These are phyloP conservation scores for Alosa sapidissima DNA, from an alignment of 2,797 vertebrate genomes.

Conservation along the genomic window DNA sequence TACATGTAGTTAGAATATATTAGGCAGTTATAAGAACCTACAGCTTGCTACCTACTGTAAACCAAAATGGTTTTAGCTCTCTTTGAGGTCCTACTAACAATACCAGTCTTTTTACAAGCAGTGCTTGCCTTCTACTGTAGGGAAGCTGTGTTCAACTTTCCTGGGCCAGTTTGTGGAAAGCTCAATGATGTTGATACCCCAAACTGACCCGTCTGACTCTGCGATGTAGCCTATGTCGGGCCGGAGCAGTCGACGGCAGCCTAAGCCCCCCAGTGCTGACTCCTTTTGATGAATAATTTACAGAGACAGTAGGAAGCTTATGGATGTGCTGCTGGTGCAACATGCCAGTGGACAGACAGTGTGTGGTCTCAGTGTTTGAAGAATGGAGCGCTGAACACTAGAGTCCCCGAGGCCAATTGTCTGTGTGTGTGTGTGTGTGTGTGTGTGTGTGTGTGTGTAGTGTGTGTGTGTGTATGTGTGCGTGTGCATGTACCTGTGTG, in stretches of 20 bases:
- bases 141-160: not conserved
- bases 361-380: not conserved
- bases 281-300: constrained; percentile 10
- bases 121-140: not conserved
- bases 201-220: constrained; percentile 12
- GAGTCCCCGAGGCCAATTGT: not conserved
- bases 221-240: not conserved
- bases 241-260: not conserved
- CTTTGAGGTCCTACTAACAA: not conserved
- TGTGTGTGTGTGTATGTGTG: not conserved
- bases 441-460: not conserved
- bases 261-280: not conserved
- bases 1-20: too few species aligned
- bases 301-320: not conserved
- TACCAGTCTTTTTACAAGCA: not conserved
- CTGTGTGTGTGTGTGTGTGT: not conserved
- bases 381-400: not conserved
- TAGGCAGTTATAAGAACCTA: not conserved
- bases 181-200: constrained; percentile 4
- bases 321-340: not conserved
- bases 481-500: not conserved
- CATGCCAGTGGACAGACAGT: not conserved
- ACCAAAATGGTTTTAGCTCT: not conserved
- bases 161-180: not conserved
- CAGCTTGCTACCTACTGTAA: not conserved